Evolutionary conservation across 2,113 vertebrate genomes (phyloP).

Genomic region (Clarias macrocephalus): DNA sequence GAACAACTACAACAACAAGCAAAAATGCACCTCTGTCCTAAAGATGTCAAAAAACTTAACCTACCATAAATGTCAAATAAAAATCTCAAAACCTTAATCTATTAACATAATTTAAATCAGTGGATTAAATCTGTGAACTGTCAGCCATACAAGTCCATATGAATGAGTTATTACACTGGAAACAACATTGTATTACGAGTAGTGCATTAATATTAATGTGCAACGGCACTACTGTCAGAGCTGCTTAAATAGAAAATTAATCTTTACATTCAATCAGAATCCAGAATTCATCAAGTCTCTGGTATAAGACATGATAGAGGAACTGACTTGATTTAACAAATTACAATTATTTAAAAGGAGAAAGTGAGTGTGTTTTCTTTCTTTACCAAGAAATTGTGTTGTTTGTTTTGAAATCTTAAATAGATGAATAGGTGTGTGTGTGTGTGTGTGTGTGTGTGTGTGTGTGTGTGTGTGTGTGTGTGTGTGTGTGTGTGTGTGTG

Average conservation of each 20-base stretch:
- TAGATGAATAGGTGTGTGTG: not conserved
- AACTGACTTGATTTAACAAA: not conserved
- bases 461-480: conserved; percentile 7
- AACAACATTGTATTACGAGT: not conserved
- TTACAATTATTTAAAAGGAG: not conserved
- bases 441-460: conserved; percentile 2
- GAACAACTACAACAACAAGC: not conserved
- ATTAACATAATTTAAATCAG: not conserved
- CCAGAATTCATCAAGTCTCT: not conserved
- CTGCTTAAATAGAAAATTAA: not conserved
- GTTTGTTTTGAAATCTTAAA: not conserved
- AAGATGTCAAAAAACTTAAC: not conserved
- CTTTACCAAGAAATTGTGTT: not conserved
- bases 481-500: conserved; percentile 1
- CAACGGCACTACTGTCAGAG: not conserved
- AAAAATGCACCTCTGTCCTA: not conserved
- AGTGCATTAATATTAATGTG: not conserved
- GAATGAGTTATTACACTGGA: not conserved
- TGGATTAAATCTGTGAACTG: not conserved
- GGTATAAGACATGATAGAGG: not conserved
- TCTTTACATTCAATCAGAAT: not conserved
- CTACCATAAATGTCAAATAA: not conserved
- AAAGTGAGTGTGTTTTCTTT: not conserved
- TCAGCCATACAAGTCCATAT: not conserved
- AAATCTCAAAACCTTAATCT: not conserved